Conservation (phyloP, 2,888 invertebrate species). For the Auanema freiburgensis region DNA sequence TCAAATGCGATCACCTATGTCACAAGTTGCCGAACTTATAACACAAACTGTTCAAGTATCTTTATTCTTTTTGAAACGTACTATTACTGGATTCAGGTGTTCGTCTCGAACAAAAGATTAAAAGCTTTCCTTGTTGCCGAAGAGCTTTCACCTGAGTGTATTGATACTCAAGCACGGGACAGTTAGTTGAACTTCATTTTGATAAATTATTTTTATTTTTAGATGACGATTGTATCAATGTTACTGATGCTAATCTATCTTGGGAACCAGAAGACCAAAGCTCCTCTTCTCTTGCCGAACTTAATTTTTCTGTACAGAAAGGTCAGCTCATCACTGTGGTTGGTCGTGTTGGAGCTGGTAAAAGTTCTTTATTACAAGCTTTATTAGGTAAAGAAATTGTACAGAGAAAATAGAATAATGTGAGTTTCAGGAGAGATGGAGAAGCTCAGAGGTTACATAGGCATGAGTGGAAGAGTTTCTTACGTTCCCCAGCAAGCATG, state of each 20-base stretch:
- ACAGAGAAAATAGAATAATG: not conserved
- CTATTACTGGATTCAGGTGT: constrained; percentile 30
- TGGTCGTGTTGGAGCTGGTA: constrained; percentile 62
- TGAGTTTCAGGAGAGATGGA: constrained; percentile 72
- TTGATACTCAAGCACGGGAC: constrained; percentile 37
- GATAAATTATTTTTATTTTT: constrained; percentile 8
- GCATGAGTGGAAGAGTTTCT: constrained; percentile 71
- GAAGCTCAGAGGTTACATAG: constrained; percentile 48
- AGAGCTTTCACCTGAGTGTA: constrained; percentile 31
- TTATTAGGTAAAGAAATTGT: constrained; percentile 44
- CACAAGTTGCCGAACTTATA: constrained; percentile 76
- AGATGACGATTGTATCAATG: constrained; percentile 52
- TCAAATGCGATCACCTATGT: constrained; percentile 91
- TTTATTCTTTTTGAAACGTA: not conserved
- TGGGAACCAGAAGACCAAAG: constrained; percentile 49
- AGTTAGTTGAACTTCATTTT: constrained; percentile 27
- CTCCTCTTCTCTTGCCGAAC: constrained; percentile 57
- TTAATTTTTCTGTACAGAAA: constrained; percentile 71
- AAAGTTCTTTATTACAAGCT: constrained; percentile 76
- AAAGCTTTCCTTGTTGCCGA: constrained; percentile 58
- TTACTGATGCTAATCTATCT: constrained; percentile 43
- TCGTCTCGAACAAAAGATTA: constrained; percentile 56
- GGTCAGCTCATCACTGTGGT: constrained; percentile 58
- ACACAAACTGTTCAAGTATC: constrained; percentile 61
- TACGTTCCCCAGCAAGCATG: constrained; percentile 95